Conservation (phyloP, 2,797 vertebrate species). For the Lepilemur septentrionalis region DNA sequence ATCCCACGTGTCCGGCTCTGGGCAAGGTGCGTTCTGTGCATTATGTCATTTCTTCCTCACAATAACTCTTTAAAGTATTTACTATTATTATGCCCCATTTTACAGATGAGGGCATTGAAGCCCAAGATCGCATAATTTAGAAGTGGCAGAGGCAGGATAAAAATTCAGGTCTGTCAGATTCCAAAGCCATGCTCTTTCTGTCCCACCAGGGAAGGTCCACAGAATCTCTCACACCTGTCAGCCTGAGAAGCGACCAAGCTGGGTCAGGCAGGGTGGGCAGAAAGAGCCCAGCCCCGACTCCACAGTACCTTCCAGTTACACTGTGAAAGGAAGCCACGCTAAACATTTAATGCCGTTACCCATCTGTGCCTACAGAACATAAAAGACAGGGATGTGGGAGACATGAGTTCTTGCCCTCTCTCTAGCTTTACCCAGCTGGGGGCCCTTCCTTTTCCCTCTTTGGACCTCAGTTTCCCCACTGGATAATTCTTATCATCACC, state of each 20-base stretch:
- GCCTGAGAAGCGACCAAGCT: neutral
- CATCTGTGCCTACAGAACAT: neutral
- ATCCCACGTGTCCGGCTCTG: fast-evolving
- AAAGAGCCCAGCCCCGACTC: neutral
- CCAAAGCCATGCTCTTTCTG: neutral
- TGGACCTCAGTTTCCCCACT: neutral
- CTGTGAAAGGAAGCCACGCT: neutral
- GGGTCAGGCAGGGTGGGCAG: neutral
- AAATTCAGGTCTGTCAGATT: neutral
- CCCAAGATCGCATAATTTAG: neutral
- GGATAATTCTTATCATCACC: neutral
- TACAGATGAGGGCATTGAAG: neutral
- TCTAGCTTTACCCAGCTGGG: neutral
- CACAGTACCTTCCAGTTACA: neutral
- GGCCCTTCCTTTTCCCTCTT: neutral
- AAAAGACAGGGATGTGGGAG: neutral
- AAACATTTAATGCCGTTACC: neutral
- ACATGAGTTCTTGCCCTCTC: neutral
- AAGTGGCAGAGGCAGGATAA: neutral
- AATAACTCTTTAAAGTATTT: neutral
- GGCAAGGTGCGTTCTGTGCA: too few relatives aligned
- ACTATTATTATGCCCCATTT: neutral
- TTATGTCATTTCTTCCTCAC: neutral
- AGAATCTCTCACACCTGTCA: neutral
- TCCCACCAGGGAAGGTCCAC: neutral